Evolutionary conservation across 2,113 vertebrate genomes (phyloP), one percentile per base, ranked within the genome.

Genomic region (Tinamus guttatus): DNA sequence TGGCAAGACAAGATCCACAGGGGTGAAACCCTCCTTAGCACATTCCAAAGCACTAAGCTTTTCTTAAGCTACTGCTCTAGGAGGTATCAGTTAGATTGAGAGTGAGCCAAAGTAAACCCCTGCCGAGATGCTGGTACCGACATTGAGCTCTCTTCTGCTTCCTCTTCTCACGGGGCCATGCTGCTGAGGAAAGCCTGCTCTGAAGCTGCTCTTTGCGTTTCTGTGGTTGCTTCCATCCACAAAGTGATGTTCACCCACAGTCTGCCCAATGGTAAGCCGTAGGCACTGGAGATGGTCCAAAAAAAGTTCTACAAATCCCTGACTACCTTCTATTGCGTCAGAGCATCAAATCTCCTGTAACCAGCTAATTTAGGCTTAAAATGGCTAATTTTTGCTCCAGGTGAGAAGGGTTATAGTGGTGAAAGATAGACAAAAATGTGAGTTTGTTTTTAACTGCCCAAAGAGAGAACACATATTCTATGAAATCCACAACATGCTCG

Each of bases 391-490:
- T 60, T 82, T 5, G 12, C 14, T 70, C 14, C 3, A 13, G 15
- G 25, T 77, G 21, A 88, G 32, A 11, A 14, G 17, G 9, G 4
- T 88, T 40, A 60, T 2, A 7, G 18, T 38, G 78, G 41, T 20
- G 14, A 75, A 78, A 85, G 88, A 32, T n/a, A 85, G n/a, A 63
- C 27, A 79, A 87, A 22, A 89, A 78, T 21, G 4, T 38, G 51
- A 85, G 11, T 21, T 41, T 52, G 40, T 5, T 63, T 91, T 63
- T 81, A 74, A 51, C 20, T 83, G 21, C 38, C 18, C 19, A 27
- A 85, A 81, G 21, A 51, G 43, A 49, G 13, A 3, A 13, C 8
- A 22, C 27, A 5, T 75, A 15, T 78, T 86, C 51, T 27, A 90
- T 38, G 40, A 78, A 88, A 41, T 64, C 82, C 52, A 22, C 68